Base-by-base conservation (phyloP, 2,888 invertebrate species). In the Spodoptera littoralis region DNA sequence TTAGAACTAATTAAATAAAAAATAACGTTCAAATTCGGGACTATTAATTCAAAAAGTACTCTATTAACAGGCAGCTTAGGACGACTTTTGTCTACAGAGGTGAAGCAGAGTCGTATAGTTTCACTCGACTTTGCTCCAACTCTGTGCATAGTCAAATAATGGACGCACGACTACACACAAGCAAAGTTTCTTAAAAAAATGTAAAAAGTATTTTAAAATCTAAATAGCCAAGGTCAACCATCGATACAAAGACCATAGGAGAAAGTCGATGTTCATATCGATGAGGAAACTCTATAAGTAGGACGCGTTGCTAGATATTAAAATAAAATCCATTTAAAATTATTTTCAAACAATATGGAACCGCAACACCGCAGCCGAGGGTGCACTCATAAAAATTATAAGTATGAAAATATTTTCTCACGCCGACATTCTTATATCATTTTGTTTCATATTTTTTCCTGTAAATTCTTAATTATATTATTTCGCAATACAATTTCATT, bases 311-410 rank as follows among this genome's bases (percentile, higher is more conserved):
- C 12, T n/a, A 48, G 24, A 44, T 30, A 53, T 36, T 46, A 59
- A 64, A 47, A 69, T 60, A 56, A 49, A 5, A 60, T 56, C 59
- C 71, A 68, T 68, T 71, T 71, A 71, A 56, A 68, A 67, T 55
- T 12, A 68, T 63, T 51, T 47, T 6, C 4, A n/a, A 47, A 2
- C 11, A 9, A 30, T 6, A 30, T 30, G 30, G 30, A 30, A 30
- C 30, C 30, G 5, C 6, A 30, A 4, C 6, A 4, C 6, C 0
- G 6, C 30, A 6, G 4, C 30, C 3, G 6, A 30, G 5, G 6
- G 18, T 18, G 18, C 18, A 18, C 18, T 18, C 18, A 18, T 18
- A 18, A 18, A 18, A 18, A 18, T 2, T 18, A 18, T 18, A 18
- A 18, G 18, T 27, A 36, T 36, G 36, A 36, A 36, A 36, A 8